phyloP scores from a whole-genome alignment of 2,797 vertebrate genomes.

The Alca torda region DNA sequence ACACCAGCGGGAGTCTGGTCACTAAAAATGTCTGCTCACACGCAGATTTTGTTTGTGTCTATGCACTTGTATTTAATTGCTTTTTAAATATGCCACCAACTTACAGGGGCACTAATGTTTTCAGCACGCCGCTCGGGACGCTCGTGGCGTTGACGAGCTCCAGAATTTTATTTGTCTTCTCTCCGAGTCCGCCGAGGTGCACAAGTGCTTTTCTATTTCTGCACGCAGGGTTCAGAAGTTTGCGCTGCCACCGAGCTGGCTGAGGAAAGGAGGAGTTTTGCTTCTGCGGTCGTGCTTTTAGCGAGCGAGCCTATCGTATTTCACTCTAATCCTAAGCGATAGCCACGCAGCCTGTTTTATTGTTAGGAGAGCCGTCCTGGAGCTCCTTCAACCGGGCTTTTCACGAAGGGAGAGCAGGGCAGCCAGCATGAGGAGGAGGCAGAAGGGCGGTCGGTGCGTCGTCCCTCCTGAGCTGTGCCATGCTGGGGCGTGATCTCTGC shows the following conservation, averaged over 20 bases:
- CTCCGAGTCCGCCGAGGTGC: not conserved
- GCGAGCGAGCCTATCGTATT: slow-evolving; percentile 82
- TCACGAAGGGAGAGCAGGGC: not conserved
- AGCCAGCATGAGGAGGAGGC: not conserved
- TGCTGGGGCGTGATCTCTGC: not conserved
- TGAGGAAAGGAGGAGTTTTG: slow-evolving; percentile 72
- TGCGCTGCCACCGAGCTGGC: slow-evolving; percentile 45
- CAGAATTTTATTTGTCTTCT: not conserved
- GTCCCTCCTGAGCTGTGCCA: not conserved
- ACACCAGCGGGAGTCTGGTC: not conserved
- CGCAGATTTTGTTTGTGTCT: not conserved
- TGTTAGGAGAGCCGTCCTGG: slow-evolving; percentile 72
- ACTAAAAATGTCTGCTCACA: not conserved
- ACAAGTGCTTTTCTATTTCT: slow-evolving; percentile 19
- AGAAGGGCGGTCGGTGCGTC: not conserved
- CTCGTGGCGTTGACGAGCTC: not conserved
- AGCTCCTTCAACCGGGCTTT: slow-evolving; percentile 40
- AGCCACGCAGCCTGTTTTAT: slow-evolving; percentile 75
- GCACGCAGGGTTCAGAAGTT: slow-evolving; percentile 70
- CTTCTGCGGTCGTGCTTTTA: slow-evolving; percentile 73
- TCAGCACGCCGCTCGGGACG: not conserved
- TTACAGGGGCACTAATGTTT: not conserved
- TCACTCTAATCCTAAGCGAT: slow-evolving; percentile 82
- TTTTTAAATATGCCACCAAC: not conserved
- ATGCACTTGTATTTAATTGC: not conserved